A percentile compares a stretch with the other conserved stretches of the same genome.
Evolutionary conservation across 2,113 vertebrate species (phyloP).

Genomic region (Plecturocebus donacophilus): DNA sequence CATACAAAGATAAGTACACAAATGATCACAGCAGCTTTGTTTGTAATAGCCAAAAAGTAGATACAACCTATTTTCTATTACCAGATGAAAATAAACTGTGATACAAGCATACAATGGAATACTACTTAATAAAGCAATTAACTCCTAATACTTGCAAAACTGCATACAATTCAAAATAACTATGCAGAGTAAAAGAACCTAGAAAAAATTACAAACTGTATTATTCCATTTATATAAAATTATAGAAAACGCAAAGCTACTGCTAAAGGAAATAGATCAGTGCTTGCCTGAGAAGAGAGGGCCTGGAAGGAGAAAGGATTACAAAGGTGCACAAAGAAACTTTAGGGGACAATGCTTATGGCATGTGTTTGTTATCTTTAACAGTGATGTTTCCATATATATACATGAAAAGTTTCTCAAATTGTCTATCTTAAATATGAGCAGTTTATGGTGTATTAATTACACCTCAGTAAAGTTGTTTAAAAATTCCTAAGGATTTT

Average conservation of each 20-base stretch:
- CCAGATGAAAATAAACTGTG: background rate
- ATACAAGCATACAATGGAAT: background rate
- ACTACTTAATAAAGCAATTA: background rate
- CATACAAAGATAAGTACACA: background rate
- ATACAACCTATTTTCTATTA: background rate
- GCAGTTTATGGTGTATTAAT: background rate
- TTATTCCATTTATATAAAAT: background rate
- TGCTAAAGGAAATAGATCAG: background rate
- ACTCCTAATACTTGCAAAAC: background rate
- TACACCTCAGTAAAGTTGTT: background rate
- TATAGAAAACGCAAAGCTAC: background rate
- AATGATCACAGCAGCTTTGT: background rate
- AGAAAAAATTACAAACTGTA: background rate
- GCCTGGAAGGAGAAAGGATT: background rate
- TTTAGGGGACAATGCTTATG: background rate
- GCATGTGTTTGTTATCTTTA: background rate
- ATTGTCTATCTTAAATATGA: background rate
- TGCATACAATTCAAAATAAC: background rate
- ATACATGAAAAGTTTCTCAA: background rate
- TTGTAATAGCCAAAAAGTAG: background rate
- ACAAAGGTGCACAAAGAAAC: background rate
- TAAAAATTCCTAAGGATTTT: background rate
- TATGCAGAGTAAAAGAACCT: background rate
- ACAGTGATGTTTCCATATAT: background rate
- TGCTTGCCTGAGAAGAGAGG: background rate